Conservation (phyloP, 2,797 vertebrate species). For the Typhlichthys subterraneus region DNA sequence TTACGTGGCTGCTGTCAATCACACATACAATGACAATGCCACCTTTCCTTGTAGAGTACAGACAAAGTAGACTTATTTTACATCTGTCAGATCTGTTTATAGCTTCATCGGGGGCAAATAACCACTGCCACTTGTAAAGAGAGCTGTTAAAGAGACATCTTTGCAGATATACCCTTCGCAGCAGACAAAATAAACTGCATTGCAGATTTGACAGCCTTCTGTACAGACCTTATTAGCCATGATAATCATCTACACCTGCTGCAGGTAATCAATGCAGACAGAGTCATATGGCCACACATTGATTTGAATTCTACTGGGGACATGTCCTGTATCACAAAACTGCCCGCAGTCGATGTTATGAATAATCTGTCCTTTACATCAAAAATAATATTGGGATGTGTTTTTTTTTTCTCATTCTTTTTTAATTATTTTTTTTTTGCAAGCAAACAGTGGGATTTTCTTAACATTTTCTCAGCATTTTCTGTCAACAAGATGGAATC, state of each 20-base stretch:
- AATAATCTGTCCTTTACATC: conserved; percentile 28
- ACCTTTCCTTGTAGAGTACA: no score
- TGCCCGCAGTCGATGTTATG: conserved; percentile 5
- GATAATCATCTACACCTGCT: conserved; percentile 48
- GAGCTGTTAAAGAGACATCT: conserved; percentile 41
- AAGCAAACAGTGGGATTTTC: no score
- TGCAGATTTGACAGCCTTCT: conserved; percentile 45
- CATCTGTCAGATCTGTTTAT: conserved; percentile 44
- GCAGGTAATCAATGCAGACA: conserved; percentile 62
- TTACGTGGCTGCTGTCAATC: not conserved
- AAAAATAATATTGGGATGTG: no score
- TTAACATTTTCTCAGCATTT: conserved; percentile 23
- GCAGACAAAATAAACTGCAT: conserved; percentile 23
- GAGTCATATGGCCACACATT: conserved; percentile 54
- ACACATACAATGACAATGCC: not conserved
- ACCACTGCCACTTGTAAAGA: conserved; percentile 33
- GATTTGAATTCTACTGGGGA: conserved; percentile 41
- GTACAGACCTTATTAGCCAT: conserved; percentile 57
- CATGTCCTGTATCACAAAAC: conserved; percentile 45
- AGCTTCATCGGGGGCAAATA: conserved; percentile 44
- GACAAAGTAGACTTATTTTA: conserved; percentile 13
- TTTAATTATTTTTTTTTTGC: no score
- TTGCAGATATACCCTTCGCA: conserved; percentile 49
- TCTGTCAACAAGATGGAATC: conserved; percentile 47
- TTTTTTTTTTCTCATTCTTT: no score